phyloP scores from a whole-genome alignment of 2,797 vertebrate species.

The Luscinia luscinia region DNA sequence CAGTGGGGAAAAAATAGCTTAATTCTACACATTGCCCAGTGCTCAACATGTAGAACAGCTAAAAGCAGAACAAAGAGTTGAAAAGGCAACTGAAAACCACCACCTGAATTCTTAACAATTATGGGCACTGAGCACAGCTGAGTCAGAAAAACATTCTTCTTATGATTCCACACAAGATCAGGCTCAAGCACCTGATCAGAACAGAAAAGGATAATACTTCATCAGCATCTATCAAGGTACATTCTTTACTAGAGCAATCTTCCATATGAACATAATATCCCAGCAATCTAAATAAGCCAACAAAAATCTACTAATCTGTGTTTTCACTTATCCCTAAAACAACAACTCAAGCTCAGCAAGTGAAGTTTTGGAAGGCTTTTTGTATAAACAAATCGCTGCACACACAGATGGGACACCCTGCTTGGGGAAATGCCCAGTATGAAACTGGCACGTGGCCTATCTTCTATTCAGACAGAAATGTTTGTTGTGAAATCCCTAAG shows the following conservation, averaged over 20 bases:
- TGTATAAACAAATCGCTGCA: neutral
- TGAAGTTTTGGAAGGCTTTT: neutral
- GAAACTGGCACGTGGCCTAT: neutral
- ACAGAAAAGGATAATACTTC: neutral
- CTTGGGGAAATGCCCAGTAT: slow-evolving; percentile 44
- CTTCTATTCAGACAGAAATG: slow-evolving; percentile 44
- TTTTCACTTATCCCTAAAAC: neutral
- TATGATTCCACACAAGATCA: neutral
- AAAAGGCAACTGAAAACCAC: neutral
- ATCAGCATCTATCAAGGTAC: neutral
- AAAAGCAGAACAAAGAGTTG: neutral
- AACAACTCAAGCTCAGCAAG: neutral
- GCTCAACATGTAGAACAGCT: neutral
- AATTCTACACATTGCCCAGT: neutral
- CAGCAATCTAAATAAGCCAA: neutral
- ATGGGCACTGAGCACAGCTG: neutral
- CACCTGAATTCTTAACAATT: neutral
- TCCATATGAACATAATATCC: neutral
- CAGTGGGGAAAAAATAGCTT: neutral
- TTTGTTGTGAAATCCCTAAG: slow-evolving; percentile 53
- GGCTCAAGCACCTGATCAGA: neutral
- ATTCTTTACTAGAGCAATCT: neutral
- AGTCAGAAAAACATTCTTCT: neutral
- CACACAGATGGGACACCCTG: neutral
- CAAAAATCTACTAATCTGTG: neutral